A percentile compares a stretch with the other conserved stretches of the same genome.
These are phyloP conservation scores for Platycheirus albimanus DNA, from an alignment of 2,888 invertebrate species.

Conservation along the genomic window DNA sequence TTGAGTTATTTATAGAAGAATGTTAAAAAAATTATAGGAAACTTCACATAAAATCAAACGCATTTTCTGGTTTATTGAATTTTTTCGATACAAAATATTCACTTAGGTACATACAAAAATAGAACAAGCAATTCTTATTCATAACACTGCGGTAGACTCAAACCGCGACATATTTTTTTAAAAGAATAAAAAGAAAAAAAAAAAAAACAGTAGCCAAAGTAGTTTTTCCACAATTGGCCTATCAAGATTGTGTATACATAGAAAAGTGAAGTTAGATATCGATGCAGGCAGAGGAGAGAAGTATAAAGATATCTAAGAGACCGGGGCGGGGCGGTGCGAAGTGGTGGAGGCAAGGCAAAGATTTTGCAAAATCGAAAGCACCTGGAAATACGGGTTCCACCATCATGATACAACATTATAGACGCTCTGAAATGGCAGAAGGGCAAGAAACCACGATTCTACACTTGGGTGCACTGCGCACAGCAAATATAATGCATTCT, in stretches of 20 bases:
- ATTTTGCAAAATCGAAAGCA: constrained; percentile 65
- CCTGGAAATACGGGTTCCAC: constrained; percentile 65
- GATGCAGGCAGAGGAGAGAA: not conserved
- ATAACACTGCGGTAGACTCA: constrained; percentile 44
- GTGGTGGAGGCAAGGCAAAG: constrained; percentile 13
- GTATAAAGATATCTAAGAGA: constrained; percentile 18
- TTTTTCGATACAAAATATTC: too few relatives aligned
- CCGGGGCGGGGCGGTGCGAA: too few relatives aligned
- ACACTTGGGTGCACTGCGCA: constrained; percentile 58
- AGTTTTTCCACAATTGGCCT: constrained; percentile 57
- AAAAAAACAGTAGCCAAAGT: constrained; percentile 48
- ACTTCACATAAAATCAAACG: too few relatives aligned
- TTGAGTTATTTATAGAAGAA: too few relatives aligned
- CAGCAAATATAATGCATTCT: constrained; percentile 51
- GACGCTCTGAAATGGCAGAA: constrained; percentile 18
- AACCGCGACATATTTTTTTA: too few relatives aligned
- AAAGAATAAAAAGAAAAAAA: too few relatives aligned
- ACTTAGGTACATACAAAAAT: not conserved
- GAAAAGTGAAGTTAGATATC: constrained; percentile 62
- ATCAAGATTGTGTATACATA: constrained; percentile 24
- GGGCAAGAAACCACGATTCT: constrained; percentile 66
- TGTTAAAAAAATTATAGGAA: too few relatives aligned
- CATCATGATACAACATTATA: not conserved
- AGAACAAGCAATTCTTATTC: constrained; percentile 38
- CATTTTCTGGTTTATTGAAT: too few relatives aligned